Evolutionary conservation across 2,888 invertebrate species (phyloP), one percentile per base, ranked within the genome.

Genomic region (Cheilosia vulpina): DNA sequence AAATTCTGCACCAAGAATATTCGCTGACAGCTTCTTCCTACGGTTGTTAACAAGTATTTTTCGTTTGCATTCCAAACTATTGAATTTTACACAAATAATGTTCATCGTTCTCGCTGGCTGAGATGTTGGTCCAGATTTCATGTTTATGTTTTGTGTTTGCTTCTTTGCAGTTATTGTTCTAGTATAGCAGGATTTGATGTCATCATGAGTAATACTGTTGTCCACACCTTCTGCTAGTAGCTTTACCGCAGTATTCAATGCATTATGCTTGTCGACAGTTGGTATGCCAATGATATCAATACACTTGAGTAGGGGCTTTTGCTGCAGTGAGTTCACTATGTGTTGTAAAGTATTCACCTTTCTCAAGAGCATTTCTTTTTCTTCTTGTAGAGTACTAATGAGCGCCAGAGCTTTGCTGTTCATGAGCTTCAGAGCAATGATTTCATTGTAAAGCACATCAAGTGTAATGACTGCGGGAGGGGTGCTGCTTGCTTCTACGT

Each of bases 1-100:
- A 47, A 34, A 69, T n/a, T 69, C 19, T 34, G 27, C 24, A 69
- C 58, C 69, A 55, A 68, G n/a, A n/a, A n/a, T n/a, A n/a, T n/a
- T n/a, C n/a, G n/a, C n/a, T n/a, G n/a, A n/a, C n/a, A n/a, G n/a
- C 52, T 52, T 52, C 52, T 21, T 24, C 11, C 24, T 52, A 24
- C 52, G 52, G 21, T 53, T 53, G 24, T 53, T 24, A 5, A 0
- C 24, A 43, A 43, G 15, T 43, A 43, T 43, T 43, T 43, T 43
- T 43, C n/a, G 41, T 9, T 31, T 31, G 31, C 31, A 31, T 31
- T 34, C 34, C 11, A 34, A 34, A 3, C 2, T 11, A 34, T 34
- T 34, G 2, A 34, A 34, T 34, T 34, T 34, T 11, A 34, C 52
- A 19, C 72, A 34, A 3, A 34, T 0, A 11, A 34, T 34, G 34